These are phyloP conservation scores for Dipodomys stephensi DNA, from an alignment of 2,113 vertebrate species.

Conservation along the genomic window DNA sequence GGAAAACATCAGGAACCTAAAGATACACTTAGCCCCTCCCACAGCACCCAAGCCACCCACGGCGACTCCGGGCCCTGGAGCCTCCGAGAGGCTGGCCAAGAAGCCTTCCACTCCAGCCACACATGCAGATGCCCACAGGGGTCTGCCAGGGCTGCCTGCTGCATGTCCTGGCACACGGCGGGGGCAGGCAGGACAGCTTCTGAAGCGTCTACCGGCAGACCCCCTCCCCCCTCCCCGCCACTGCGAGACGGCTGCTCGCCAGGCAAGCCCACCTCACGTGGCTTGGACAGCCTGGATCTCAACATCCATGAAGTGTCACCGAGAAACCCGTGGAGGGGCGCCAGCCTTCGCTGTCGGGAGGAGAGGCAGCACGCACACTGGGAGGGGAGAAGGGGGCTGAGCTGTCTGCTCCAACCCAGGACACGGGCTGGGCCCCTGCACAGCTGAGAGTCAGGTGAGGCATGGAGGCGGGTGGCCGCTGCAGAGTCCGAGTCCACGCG, in stretches of 20 bases:
- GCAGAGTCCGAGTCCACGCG: too few species aligned
- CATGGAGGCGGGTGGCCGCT: neutral
- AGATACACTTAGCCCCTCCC: fast-evolving
- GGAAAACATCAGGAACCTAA: neutral
- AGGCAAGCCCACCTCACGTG: neutral
- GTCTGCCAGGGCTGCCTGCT: too few species aligned
- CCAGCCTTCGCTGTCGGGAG: neutral
- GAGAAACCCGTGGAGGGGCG: neutral
- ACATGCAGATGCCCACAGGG: neutral
- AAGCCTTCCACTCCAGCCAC: constrained; percentile 18
- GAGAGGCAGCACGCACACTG: neutral
- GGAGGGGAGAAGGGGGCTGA: neutral
- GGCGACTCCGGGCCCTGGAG: neutral
- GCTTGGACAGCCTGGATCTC: too few species aligned
- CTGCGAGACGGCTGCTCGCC: too few species aligned
- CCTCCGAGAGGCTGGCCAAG: neutral
- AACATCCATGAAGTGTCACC: neutral
- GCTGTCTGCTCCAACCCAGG: too few species aligned
- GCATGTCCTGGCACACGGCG: too few species aligned
- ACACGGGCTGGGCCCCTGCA: too few species aligned
- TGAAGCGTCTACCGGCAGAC: neutral
- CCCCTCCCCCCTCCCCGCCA: neutral
- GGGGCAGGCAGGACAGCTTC: neutral
- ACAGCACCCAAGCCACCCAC: neutral
- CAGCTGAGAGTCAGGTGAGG: too few species aligned